Percentiles rank a stretch among this genome's conserved stretches.
Conservation (phyloP, 2,888 invertebrate species). For the Drosophila nigritarsus region DNA sequence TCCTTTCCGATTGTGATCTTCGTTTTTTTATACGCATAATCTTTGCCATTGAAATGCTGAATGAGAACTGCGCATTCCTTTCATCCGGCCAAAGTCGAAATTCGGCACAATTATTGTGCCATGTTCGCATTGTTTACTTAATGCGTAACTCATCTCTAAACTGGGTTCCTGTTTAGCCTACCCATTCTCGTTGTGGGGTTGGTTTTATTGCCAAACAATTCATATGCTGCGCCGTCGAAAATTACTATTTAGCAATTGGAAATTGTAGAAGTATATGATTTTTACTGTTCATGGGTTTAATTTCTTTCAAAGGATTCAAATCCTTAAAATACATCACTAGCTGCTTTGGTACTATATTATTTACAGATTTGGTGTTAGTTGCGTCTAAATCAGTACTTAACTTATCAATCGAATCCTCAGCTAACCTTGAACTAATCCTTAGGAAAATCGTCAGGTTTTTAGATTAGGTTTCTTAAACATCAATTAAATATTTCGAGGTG, state of each 20-base stretch:
- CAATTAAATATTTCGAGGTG: neutral
- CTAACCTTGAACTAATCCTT: neutral
- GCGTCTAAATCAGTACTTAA: neutral
- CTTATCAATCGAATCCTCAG: neutral
- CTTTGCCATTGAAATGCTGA: constrained; percentile 50
- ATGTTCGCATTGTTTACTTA: constrained; percentile 37
- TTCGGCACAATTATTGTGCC: constrained; percentile 60
- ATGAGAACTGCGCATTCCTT: constrained; percentile 63
- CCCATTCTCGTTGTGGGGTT: constrained; percentile 53
- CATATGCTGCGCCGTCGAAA: constrained; percentile 53
- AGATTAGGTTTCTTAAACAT: neutral
- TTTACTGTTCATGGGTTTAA: too few species aligned
- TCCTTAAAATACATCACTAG: too few species aligned
- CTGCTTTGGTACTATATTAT: neutral
- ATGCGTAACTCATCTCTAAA: constrained; percentile 54
- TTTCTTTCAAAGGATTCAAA: too few species aligned
- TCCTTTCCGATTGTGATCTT: constrained; percentile 55
- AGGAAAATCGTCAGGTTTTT: neutral
- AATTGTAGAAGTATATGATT: too few species aligned
- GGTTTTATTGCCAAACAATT: constrained; percentile 47
- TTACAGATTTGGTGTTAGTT: rapidly evolving
- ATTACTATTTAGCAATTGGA: too few species aligned
- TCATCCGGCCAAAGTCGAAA: constrained; percentile 51
- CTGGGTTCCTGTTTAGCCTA: constrained; percentile 26
- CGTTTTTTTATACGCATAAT: constrained; percentile 53